Conservation (phyloP, 1,140 invertebrate genomes). For the Lepidurus apus region DNA sequence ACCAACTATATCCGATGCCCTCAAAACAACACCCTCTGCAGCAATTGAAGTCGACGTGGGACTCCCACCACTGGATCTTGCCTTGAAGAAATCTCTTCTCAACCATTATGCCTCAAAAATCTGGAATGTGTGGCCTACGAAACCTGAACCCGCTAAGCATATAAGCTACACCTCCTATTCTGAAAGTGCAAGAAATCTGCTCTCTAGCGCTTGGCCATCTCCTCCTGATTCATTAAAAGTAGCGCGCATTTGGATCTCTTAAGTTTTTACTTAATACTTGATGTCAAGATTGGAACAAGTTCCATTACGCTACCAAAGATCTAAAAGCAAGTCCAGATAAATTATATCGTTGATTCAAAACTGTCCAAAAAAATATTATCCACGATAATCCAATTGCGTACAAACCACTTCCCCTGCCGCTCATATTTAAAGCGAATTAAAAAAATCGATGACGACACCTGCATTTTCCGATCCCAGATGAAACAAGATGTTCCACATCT, state of each 20-base stretch:
- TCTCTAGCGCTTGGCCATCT: background rate
- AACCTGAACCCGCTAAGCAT: background rate
- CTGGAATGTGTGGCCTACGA: background rate
- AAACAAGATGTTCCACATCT: background rate
- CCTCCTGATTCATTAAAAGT: background rate
- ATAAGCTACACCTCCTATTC: background rate
- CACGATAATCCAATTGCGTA: background rate
- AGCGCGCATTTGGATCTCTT: background rate
- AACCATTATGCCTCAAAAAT: background rate
- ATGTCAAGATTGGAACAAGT: background rate
- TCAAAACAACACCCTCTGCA: background rate
- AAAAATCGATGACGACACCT: background rate
- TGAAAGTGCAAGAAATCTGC: background rate
- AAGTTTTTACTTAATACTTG: background rate
- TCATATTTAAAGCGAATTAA: background rate
- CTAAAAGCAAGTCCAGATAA: background rate
- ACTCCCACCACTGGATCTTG: background rate
- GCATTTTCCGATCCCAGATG: background rate
- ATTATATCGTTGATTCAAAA: background rate
- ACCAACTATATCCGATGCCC: background rate
- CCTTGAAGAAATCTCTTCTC: background rate
- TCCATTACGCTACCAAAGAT: background rate
- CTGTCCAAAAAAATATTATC: background rate
- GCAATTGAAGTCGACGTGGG: background rate
- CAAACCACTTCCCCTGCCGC: background rate